Evolutionary conservation across 2,888 invertebrate genomes (phyloP).

Genomic region (Cancer borealis): DNA sequence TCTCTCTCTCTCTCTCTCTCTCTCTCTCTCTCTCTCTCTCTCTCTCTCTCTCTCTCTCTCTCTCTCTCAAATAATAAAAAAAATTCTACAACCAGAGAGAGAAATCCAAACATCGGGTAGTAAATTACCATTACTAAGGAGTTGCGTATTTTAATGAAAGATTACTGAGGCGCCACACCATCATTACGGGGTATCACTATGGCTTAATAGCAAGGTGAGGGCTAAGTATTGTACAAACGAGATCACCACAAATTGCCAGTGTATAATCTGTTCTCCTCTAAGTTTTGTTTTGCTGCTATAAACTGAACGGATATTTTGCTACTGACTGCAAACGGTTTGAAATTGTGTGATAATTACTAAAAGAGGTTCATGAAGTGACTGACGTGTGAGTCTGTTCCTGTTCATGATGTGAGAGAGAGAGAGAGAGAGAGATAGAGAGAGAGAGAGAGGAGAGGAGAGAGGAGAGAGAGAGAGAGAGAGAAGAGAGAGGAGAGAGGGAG

Average conservation of each 20-base stretch:
- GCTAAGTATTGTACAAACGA: background rate
- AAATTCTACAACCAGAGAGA: too few relatives aligned
- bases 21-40: background rate
- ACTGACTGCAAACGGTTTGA: background rate
- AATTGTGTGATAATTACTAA: background rate
- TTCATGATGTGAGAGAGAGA: background rate
- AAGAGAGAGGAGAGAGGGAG: background rate
- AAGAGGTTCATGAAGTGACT: background rate
- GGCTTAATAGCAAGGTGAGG: background rate
- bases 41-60: background rate
- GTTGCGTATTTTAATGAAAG: background rate
- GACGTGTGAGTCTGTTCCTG: background rate
- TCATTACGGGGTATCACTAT: background rate
- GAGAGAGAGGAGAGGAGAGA: background rate
- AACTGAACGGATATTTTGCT: background rate
- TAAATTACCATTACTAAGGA: background rate
- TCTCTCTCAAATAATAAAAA: background rate
- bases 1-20: too few relatives aligned
- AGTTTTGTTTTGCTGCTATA: background rate
- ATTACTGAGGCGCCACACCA: background rate
- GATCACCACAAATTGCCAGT: background rate
- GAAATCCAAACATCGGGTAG: too few relatives aligned
- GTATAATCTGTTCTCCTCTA: background rate
- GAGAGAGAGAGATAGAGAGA: background rate
- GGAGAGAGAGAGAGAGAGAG: too few relatives aligned